Conservation (phyloP, 1,140 invertebrate genomes). For the Drosophila pandora region DNA sequence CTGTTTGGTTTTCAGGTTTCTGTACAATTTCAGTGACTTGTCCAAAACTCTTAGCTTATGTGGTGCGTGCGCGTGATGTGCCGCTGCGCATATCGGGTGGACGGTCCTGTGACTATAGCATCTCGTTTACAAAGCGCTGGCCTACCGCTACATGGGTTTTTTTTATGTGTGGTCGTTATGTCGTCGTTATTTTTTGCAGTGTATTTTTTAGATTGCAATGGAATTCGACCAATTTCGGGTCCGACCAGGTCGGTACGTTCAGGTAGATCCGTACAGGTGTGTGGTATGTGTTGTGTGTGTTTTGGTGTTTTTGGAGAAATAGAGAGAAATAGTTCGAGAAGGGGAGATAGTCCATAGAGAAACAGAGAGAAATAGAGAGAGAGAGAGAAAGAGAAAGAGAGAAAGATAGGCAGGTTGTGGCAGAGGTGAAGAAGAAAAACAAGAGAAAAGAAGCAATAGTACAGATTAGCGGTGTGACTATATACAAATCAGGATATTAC, state of each 20-base stretch:
- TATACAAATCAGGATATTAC: conserved; percentile 66
- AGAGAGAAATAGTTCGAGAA: conserved; percentile 52
- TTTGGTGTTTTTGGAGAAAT: conserved; percentile 15
- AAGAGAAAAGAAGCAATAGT: conserved; percentile 80
- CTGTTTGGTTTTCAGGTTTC: conserved; percentile 38
- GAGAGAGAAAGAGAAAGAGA: conserved; percentile 47
- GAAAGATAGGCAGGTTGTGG: conserved; percentile 63
- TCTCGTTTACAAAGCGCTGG: conserved; percentile 84
- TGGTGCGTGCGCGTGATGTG: conserved; percentile 79
- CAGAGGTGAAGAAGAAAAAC: conserved; percentile 76
- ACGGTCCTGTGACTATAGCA: conserved; percentile 82
- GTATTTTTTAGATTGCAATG: conserved; percentile 52
- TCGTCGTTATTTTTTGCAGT: conserved; percentile 35
- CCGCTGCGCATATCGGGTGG: conserved; percentile 77
- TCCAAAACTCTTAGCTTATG: conserved; percentile 74
- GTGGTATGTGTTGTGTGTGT: conserved; percentile 27
- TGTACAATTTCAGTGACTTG: conserved; percentile 52
- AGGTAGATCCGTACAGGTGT: conserved; percentile 21
- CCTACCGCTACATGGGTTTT: conserved; percentile 77
- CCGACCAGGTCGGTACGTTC: conserved; percentile 36
- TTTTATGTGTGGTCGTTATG: conserved; percentile 28
- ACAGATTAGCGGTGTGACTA: conserved; percentile 80
- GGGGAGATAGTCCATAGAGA: conserved; percentile 50
- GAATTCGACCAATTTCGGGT: conserved; percentile 28
- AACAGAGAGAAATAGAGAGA: conserved; percentile 40